Base-by-base conservation (phyloP, 2,797 vertebrate species). In the Kryptolebias ocellatus region DNA sequence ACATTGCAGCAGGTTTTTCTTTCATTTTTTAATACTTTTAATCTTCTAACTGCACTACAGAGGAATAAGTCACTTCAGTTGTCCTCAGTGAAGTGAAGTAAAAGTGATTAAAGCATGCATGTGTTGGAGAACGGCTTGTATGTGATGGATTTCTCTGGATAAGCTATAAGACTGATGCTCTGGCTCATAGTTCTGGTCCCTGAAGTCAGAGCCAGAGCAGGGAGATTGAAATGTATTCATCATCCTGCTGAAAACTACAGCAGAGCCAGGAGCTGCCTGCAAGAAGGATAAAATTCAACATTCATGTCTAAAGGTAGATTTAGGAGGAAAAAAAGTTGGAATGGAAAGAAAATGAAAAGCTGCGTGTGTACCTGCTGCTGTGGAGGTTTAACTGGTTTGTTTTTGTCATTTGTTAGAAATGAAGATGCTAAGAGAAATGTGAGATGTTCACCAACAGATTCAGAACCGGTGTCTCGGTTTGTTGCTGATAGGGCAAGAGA, bases 151-250 rank as follows among this genome's bases (percentile, higher is more conserved):
- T 78, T 83, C 78, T 84, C 80, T 74, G 78, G 76, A 76, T 84
- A 81, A 85, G 80, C 72, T 74, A 62, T 89, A 83, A 84, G 85
- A 87, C 62, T 54, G 79, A 83, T 68, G 47, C 74, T 67, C 78
- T 81, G 79, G 84, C 84, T 64, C 49, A 1, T 62, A 15, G 69
- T 4, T 0, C 59, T 28, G 1, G 59, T 49, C 71, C 77, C 81
- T 76, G 74, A 75, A 80, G 84, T 76, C 53, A 0, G 75, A 79
- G 86, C 80, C 90, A 81, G 76, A 50, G 60, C 76, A 59, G 63
- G 34, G 75, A 87, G 79, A 87, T 82, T 88, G 81, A 90, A 88
- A 87, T 72, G 71, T 78, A 88, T 87, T 86, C 80, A 86, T 89
- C 87, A 80, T 90, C 74, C 64, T 29, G 24, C 27, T 15, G 78